Percentiles rank a stretch among this genome's conserved stretches.
phyloP scores from a whole-genome alignment of 2,888 invertebrate species.

The Noctuana brunneofusca region DNA sequence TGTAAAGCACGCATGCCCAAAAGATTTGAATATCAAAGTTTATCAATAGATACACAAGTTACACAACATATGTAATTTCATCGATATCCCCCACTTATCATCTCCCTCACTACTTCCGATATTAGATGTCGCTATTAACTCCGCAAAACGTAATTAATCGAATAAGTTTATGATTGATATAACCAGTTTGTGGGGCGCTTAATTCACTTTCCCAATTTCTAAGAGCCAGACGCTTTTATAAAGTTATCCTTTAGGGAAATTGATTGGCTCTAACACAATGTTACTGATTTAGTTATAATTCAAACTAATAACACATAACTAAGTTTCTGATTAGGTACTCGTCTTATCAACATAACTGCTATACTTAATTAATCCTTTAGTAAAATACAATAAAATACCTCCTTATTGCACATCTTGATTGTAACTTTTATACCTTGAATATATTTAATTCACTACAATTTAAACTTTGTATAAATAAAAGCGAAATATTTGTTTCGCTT shows the following conservation, averaged over 20 bases:
- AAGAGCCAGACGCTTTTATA: conserved; percentile 69
- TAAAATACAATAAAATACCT: too few relatives aligned
- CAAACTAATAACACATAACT: conserved; percentile 18
- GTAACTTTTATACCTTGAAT: too few relatives aligned
- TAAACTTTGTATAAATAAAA: too few relatives aligned
- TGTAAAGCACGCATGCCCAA: too few relatives aligned
- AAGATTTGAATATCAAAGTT: too few relatives aligned
- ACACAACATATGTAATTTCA: conserved; percentile 29
- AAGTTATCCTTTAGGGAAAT: conserved; percentile 78
- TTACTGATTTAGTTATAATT: conserved; percentile 28
- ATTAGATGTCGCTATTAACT: conserved; percentile 83
- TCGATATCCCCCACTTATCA: conserved; percentile 28
- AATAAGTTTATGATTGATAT: conserved; percentile 84
- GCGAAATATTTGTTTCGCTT: too few relatives aligned
- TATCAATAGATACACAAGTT: background rate
- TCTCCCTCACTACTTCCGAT: conserved; percentile 63
- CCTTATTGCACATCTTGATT: too few relatives aligned
- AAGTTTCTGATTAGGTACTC: background rate
- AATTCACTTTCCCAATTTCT: conserved; percentile 82
- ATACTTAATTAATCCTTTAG: too few relatives aligned
- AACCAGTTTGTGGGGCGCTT: conserved; percentile 81
- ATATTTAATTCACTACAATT: too few relatives aligned
- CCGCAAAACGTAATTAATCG: conserved; percentile 84
- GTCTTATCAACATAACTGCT: too few relatives aligned
- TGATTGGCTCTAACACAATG: conserved; percentile 70